These are phyloP conservation scores for Odobenus rosmarus DNA, from an alignment of 2,113 vertebrate genomes.

Conservation along the genomic window DNA sequence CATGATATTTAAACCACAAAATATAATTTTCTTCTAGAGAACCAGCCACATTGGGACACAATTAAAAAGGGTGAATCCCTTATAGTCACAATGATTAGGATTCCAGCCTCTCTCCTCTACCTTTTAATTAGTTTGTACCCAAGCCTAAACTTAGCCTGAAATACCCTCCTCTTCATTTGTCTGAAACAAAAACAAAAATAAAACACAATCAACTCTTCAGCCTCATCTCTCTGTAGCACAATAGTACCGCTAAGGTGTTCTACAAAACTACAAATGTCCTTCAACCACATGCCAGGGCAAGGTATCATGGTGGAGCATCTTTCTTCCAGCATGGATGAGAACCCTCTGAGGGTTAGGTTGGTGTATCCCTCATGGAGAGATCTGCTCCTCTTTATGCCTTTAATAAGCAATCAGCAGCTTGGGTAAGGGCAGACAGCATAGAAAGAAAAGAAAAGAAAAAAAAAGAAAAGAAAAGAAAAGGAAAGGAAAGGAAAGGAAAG, in stretches of 20 bases:
- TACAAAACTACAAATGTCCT: neutral
- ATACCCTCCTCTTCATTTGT: slow-evolving; percentile 20
- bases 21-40: slow-evolving; percentile 33
- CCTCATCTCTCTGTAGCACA: neutral
- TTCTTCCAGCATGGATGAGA: neutral
- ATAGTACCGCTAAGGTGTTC: neutral
- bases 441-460: neutral
- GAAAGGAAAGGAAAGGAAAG: neutral
- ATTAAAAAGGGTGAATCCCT: slow-evolving; percentile 12
- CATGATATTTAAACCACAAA: slow-evolving; percentile 60
- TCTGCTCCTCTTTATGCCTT: neutral
- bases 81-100: neutral
- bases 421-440: neutral
- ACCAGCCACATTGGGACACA: slow-evolving; percentile 1
- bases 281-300: slow-evolving; percentile 45
- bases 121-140: slow-evolving; percentile 62
- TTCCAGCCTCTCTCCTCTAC: slow-evolving; percentile 7
- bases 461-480: too few relatives aligned
- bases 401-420: neutral
- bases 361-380: neutral
- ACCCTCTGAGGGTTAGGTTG: neutral
- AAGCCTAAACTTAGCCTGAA: slow-evolving; percentile 44
- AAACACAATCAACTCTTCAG: neutral
- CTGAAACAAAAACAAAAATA: neutral
- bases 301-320: neutral